Percentiles rank a stretch among this genome's conserved stretches.
These are phyloP conservation scores for Ursus arctos DNA, from an alignment of 2,113 vertebrate species.

Conservation along the genomic window DNA sequence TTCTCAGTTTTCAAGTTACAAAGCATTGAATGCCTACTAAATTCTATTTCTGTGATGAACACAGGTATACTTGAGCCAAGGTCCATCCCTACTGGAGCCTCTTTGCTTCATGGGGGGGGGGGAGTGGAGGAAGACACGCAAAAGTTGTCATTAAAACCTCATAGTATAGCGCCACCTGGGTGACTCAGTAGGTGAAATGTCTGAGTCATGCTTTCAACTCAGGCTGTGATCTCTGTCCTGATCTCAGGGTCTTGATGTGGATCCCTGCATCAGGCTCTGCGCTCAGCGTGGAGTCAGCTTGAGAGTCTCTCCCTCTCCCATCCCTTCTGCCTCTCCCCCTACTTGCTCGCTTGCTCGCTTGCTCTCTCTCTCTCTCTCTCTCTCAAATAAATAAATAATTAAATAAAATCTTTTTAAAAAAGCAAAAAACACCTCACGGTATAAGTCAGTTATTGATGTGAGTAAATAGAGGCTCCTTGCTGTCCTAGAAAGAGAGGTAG, in stretches of 20 bases:
- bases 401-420: background rate
- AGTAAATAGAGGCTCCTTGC: background rate
- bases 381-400: background rate
- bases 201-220: background rate
- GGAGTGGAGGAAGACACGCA: background rate
- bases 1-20: conserved; percentile 37
- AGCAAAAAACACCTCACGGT: background rate
- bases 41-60: conserved; percentile 39
- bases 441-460: background rate
- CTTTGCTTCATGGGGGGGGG: background rate
- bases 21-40: background rate
- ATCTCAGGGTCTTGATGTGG: background rate
- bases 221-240: background rate
- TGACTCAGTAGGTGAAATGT: background rate
- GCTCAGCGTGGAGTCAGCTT: background rate
- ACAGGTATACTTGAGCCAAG: background rate
- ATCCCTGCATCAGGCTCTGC: background rate
- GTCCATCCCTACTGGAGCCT: background rate
- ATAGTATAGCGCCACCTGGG: background rate
- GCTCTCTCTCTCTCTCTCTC: background rate
- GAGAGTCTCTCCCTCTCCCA: background rate
- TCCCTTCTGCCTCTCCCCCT: background rate
- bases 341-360: background rate
- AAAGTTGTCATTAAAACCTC: conserved; percentile 1
- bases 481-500: background rate